Evolutionary conservation across 1,140 invertebrate genomes (phyloP).

Genomic region (Pantala flavescens): DNA sequence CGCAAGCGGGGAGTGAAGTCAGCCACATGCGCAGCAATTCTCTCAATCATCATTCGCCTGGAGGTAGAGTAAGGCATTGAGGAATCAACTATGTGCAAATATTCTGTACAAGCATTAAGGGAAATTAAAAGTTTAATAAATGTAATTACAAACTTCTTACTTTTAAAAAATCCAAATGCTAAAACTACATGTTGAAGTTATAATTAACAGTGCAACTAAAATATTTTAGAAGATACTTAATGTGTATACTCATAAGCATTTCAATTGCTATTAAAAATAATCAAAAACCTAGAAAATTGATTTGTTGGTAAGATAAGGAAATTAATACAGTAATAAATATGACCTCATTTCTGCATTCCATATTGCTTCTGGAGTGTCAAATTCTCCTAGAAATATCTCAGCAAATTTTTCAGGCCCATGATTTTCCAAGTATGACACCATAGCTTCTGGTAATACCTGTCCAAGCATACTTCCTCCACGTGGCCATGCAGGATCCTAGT

Average conservation of each 20-base stretch:
- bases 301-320: background rate
- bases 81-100: background rate
- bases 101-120: background rate
- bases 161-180: too few species aligned
- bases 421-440: slow-evolving; percentile 98
- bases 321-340: background rate
- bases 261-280: too few species aligned
- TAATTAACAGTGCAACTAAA: too few species aligned
- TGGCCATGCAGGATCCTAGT: background rate
- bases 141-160: too few species aligned
- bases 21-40: slow-evolving; percentile 90
- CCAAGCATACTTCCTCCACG: slow-evolving; percentile 66
- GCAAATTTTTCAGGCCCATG: slow-evolving; percentile 97
- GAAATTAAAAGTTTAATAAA: background rate
- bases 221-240: too few species aligned
- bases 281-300: too few species aligned
- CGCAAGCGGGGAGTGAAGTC: slow-evolving; percentile 90
- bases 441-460: slow-evolving; percentile 93
- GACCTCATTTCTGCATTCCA: slow-evolving; percentile 82
- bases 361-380: slow-evolving; percentile 97
- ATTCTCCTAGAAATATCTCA: slow-evolving; percentile 97
- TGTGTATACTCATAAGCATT: too few species aligned
- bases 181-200: too few species aligned
- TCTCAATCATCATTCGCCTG: slow-evolving; percentile 88
- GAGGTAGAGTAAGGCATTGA: slow-evolving; percentile 22